Evolutionary conservation across 2,888 invertebrate species (phyloP), one percentile per base, ranked within the genome.

Genomic region (Megamerina dolium): DNA sequence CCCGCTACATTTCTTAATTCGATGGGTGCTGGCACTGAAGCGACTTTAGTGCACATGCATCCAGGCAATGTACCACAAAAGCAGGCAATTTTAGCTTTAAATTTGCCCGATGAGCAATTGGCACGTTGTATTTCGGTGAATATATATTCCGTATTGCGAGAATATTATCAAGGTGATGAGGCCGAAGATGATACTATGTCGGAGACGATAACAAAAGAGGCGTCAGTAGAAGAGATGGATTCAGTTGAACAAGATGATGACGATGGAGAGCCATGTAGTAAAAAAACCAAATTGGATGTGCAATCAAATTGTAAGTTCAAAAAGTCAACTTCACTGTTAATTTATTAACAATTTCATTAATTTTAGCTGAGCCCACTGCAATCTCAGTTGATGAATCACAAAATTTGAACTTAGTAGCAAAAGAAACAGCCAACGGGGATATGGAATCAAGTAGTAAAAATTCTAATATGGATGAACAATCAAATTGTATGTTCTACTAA

Each of bases 1-100:
- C 79, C 88, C 5, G 90, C 93, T 1, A 82, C 88, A 2, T 75
- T 95, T 58, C 66, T 96, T 33, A 86, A 89, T 66, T 79, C 81
- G 41, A 83, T 91, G 43, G 83, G 85, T 2, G 75, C 73, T 0
- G 70, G 75, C 26, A 83, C 83, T 1, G 67, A 66, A 36, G 87
- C 84, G 1, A 75, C 74, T 55, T 61, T 89, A 14, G 72, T 90
- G 37, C 84, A 89, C 55, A 75, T 88, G 72, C 87, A 89, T 65
- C 84, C 87, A 3, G 88, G 87, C 0, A 87, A 85, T 63, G 81
- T 84, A 63, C 82, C 86, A 30, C 87, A 87, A 60, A 83, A 82
- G 59, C 85, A 83, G 57, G 85, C 87, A 0, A 64, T 92, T 2
- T 69, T 85, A 33, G 87, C 87, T 0, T 82, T 93, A 78, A 87